Base-by-base conservation (phyloP, 2,113 vertebrate species). In the Oryzias melastigma region DNA sequence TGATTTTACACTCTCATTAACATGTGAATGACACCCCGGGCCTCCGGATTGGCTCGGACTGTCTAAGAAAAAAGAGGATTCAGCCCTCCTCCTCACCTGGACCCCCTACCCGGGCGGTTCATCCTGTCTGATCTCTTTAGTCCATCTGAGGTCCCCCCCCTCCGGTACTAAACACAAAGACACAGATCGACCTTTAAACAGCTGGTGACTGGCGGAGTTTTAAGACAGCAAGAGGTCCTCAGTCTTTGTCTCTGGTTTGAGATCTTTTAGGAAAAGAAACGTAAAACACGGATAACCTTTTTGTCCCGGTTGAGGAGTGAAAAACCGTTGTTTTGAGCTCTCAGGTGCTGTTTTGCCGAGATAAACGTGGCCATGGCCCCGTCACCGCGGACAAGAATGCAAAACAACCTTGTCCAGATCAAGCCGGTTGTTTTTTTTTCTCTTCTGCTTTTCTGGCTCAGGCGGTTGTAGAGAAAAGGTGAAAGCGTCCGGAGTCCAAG, bases 1-100 rank as follows among this genome's bases (percentile, higher is more conserved):
- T 95, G 94, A 93, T 96, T 88, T 97, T 95, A 95, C 93, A 92
- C 93, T 92, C 94, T 98, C 94, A 98, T 99, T 99, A 98, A 92
- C 96, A 98, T 98, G 92, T 98, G 95, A 99, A 98, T 98, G 93
- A 93, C 93, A 89, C 78, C 80, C 88, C 83, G 88, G 93, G 93
- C 93, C 92, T 91, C 93, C 92, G 92, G 93, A 93, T 95, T 94
- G 92, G 92, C 90, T 82, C 87, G 70, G 83, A 78, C 77, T 68
- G 76, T 65, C 78, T 70, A 81, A 58, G 78, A 56, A 78, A 74
- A 73, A 80, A 70, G 75, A 68, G 56, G 68, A 67, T 53, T 66
- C 52, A 59, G 46, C 16, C 55, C 64, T 60, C 64, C 56, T 29
- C 62, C 93, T 95, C 94, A 96, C 95, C 95, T 96, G 95, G 92